Base-by-base conservation (phyloP, 2,888 invertebrate species). In the Chorisops tibialis region DNA sequence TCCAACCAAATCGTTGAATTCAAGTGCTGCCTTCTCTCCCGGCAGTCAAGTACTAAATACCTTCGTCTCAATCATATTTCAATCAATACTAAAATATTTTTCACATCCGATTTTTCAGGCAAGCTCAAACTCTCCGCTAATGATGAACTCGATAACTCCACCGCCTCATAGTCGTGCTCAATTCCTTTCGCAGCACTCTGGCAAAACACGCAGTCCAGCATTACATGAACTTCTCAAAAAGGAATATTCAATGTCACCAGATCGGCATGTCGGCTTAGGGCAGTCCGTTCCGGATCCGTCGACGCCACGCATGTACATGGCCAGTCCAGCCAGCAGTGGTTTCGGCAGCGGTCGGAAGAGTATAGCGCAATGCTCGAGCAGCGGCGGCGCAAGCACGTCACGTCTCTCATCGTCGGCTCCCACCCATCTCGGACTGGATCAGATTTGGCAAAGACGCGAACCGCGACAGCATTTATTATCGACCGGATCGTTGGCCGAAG, bases 381-480 rank as follows among this genome's bases (percentile, higher is more conserved):
- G 60, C 24, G 48, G 63, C 30, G 61, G 60, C 24, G 48, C 59
- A 9, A 69, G 76, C 4, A 56, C 47, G n/a, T 79, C 82, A 64
- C 84, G 91, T 63, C 81, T 93, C 3, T 93, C 92, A 3, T 90
- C 92, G 50, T 93, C 93, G 52, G 93, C 93, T 24, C 93, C 93
- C 3, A 91, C 92, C 59, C 90, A 92, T 75, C 83, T 89, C 67
- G 89, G 89, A 30, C 79, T 89, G 69, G 93, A 93, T 67, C 86
- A 88, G 78, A 87, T 93, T 66, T 93, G 93, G 93, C 88, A 88
- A 73, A 84, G 91, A 38, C 81, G 93, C 65, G 93, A 94, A 74
- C 93, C 93, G 4, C 83, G 93, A 56, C 91, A 89, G 74, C 93
- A 93, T 79, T 80, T 93, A 65, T 77, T 92, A 54, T 92, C 91